phyloP scores from a whole-genome alignment of 1,140 invertebrate species.

The Thrips palmi region DNA sequence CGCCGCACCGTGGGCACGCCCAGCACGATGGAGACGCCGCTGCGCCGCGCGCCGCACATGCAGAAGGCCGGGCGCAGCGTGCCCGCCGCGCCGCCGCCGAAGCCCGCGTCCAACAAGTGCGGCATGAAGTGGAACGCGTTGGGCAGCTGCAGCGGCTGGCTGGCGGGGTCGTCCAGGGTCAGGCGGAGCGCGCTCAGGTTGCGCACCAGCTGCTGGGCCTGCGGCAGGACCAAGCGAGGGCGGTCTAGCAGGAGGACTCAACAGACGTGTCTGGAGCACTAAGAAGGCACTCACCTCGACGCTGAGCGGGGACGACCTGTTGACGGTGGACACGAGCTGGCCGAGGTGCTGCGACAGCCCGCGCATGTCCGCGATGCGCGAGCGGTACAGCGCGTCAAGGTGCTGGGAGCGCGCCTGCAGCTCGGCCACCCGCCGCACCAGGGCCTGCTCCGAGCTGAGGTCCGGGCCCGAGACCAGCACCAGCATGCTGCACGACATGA shows the following conservation, averaged over 20 bases:
- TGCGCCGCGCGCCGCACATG: slow-evolving; percentile 49
- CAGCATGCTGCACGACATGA: slow-evolving; percentile 31
- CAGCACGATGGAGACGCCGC: slow-evolving; percentile 64
- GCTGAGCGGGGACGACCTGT: background rate
- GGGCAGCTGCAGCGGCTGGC: slow-evolving; percentile 38
- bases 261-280: slow-evolving; percentile 6
- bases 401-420: slow-evolving; percentile 49
- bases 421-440: slow-evolving; percentile 47
- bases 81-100: too few species aligned
- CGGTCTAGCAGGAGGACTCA: background rate
- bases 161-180: slow-evolving; percentile 8
- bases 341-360: slow-evolving; percentile 40
- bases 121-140: slow-evolving; percentile 75
- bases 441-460: slow-evolving; percentile 39
- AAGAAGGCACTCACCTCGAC: too few species aligned
- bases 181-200: slow-evolving; percentile 24
- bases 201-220: slow-evolving; percentile 13
- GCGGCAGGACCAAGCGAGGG: slow-evolving; percentile 10
- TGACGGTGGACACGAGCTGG: slow-evolving; percentile 14
- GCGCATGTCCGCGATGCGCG: slow-evolving; percentile 48
- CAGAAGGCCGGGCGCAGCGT: slow-evolving; percentile 60
- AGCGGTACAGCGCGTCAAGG: slow-evolving; percentile 47
- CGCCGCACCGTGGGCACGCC: slow-evolving; percentile 79
- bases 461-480: slow-evolving; percentile 28
- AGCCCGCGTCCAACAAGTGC: slow-evolving; percentile 60